phyloP scores from a whole-genome alignment of 2,113 vertebrate species.

The Rhynchomys soricoides region DNA sequence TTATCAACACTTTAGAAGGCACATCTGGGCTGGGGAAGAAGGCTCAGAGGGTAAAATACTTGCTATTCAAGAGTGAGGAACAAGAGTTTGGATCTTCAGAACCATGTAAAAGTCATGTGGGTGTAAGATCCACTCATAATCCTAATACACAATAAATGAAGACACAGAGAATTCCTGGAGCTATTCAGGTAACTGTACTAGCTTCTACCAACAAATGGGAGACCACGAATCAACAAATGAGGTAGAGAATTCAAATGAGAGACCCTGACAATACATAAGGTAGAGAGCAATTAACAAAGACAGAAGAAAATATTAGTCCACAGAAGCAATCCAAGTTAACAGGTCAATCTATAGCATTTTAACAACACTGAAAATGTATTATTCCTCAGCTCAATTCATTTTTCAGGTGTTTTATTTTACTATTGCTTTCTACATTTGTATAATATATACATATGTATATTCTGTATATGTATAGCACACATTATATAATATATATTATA shows the following conservation, averaged over 20 bases:
- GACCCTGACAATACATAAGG: not conserved
- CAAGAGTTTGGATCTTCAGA: not conserved
- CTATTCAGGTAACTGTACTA: not conserved
- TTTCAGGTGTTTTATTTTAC: not conserved
- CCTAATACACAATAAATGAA: not conserved
- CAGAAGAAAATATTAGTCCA: not conserved
- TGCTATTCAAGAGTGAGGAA: not conserved
- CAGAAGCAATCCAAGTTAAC: not conserved
- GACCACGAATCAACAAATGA: not conserved
- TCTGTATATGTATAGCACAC: not conserved
- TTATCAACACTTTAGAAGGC: conserved; percentile 54
- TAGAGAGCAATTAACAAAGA: not conserved
- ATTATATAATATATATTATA: not conserved
- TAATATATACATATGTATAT: not conserved
- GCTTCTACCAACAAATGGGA: not conserved
- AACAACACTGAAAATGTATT: conserved; percentile 31
- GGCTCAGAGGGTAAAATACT: not conserved
- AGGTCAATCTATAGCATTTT: not conserved
- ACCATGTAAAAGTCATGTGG: not conserved
- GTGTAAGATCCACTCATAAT: not conserved
- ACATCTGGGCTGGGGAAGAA: not conserved
- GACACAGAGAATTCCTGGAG: not conserved
- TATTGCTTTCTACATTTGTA: not conserved
- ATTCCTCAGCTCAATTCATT: not conserved
- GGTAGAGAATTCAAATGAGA: not conserved